Evolutionary conservation across 2,888 invertebrate genomes (phyloP).

Genomic region (Holacanthella duospinosa): DNA sequence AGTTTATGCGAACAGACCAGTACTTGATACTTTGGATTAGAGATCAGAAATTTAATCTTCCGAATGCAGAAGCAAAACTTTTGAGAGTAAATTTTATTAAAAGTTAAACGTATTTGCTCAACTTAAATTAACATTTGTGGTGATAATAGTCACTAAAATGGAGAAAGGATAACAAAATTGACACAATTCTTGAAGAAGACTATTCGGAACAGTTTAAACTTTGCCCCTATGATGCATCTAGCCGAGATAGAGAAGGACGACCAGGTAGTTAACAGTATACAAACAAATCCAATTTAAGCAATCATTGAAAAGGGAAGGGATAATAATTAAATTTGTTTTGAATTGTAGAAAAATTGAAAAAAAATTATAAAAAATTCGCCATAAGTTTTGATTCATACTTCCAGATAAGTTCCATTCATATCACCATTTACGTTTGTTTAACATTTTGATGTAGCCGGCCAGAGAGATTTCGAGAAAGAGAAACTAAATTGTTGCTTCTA

Average conservation of each 20-base stretch:
- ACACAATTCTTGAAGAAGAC: background rate
- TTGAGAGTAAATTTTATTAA: background rate
- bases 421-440: no score
- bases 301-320: no score
- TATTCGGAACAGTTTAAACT: background rate
- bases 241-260: background rate
- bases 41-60: background rate
- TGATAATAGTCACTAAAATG: background rate
- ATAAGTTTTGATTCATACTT: no score
- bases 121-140: background rate
- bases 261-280: background rate
- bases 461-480: no score
- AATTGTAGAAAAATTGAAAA: no score
- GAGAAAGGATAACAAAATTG: background rate
- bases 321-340: no score
- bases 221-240: background rate
- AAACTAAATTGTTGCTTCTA: no score
- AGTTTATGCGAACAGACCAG: background rate
- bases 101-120: background rate
- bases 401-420: no score
- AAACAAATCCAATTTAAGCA: no score
- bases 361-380: no score
- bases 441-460: no score
- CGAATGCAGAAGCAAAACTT: background rate
- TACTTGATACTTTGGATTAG: background rate